A percentile compares a stretch with the other conserved stretches of the same genome.
These are phyloP conservation scores for Tachypleus tridentatus DNA, from an alignment of 1,140 invertebrate genomes.

Conservation along the genomic window DNA sequence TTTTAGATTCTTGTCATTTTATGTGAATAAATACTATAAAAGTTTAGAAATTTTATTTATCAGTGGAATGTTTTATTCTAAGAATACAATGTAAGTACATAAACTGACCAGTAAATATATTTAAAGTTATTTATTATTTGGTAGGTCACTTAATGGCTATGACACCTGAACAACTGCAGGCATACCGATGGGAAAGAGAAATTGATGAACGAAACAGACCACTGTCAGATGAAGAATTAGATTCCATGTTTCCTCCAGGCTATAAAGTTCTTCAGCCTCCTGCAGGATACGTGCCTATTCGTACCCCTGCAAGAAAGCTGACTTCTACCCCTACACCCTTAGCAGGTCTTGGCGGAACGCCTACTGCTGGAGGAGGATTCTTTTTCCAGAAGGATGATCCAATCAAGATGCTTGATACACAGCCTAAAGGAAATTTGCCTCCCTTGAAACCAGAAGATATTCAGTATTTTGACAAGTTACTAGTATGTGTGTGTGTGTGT, in stretches of 20 bases:
- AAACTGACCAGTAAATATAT: too few relatives aligned
- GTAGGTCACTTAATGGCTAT: constrained; percentile 77
- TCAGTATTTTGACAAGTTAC: constrained; percentile 97
- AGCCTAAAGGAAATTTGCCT: constrained; percentile 92
- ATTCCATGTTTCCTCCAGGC: constrained; percentile 91
- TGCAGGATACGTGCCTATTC: constrained; percentile 89
- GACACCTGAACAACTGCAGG: constrained; percentile 98
- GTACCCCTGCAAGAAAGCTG: constrained; percentile 92
- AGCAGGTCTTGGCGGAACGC: constrained; percentile 55
- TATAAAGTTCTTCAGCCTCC: constrained; percentile 96
- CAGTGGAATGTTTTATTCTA: too few relatives aligned
- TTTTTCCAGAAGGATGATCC: constrained; percentile 65
- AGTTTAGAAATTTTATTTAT: too few relatives aligned
- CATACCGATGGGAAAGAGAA: constrained; percentile 97
- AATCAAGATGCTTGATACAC: constrained; percentile 85
- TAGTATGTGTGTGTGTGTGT: constrained; percentile 39
- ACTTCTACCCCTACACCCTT: constrained; percentile 91
- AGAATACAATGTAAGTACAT: too few relatives aligned
- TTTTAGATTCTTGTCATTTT: too few relatives aligned
- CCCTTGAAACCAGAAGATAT: constrained; percentile 99
- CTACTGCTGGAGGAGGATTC: constrained; percentile 60
- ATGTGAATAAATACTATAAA: too few relatives aligned
- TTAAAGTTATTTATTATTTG: constrained; percentile 11
- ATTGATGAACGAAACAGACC: constrained; percentile 96
- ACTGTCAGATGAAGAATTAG: constrained; percentile 91